Evolutionary conservation across 2,113 vertebrate species (phyloP), one percentile per base, ranked within the genome.

Genomic region (Circaetus cinerascens): DNA sequence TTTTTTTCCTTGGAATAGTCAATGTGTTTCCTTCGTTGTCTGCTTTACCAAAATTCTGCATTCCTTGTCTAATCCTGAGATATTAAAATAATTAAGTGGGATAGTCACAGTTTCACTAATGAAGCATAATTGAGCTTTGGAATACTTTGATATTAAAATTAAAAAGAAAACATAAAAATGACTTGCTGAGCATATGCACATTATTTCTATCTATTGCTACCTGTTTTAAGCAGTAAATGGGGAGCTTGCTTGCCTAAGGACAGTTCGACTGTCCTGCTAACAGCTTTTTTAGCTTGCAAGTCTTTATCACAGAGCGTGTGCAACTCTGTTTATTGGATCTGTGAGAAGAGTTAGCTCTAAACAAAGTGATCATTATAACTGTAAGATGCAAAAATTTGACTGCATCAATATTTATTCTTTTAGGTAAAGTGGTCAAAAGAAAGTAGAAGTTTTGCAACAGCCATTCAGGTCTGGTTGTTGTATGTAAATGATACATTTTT

Each of bases 81-180:
- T 95, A 98, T 98, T 98, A 97, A 97, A 97, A 97, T 97, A 97
- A 98, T 97, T 98, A 97, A 97, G 91, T 82, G 93, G 95, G 96
- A 92, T 93, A 96, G 92, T 97, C 92, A 96, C 91, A 94, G 87
- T 97, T 98, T 97, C 71, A 82, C 60, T 97, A 98, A 97, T 98
- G 85, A 97, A 93, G 91, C 93, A 87, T 97, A 98, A 97, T 96
- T 97, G 92, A 85, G 90, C 51, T 95, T 95, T 97, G 82, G 73
- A 95, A 96, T 95, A 94, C 93, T 97, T 98, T 82, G 94, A 88
- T 97, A 95, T 96, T 96, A 95, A 93, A 97, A 85, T 96, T n/a
- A 18, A 84, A 96, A 97, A 90, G 50, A 73, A 93, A 78, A 92
- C 43, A 57, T 77, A 87, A 88, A 96, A 96, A 84, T 51, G 66